phyloP scores from a whole-genome alignment of 1,140 invertebrate species.

The Caenorhabditis tropicalis region DNA sequence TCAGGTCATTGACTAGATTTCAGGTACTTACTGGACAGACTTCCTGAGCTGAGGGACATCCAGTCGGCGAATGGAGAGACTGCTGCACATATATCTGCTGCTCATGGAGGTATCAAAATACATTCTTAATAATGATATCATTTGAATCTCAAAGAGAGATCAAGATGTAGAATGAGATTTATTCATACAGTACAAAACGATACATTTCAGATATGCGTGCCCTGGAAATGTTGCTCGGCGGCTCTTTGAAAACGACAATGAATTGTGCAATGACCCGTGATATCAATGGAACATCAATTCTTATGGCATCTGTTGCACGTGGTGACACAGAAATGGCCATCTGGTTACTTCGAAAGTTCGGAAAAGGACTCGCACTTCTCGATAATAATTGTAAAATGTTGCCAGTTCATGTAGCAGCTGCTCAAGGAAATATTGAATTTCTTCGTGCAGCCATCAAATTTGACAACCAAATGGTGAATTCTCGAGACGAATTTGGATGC shows the following conservation, averaged over 20 bases:
- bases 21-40: slow-evolving; percentile 47
- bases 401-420: slow-evolving; percentile 58
- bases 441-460: slow-evolving; percentile 51
- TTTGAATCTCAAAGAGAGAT: not conserved
- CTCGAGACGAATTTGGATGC: slow-evolving; percentile 56
- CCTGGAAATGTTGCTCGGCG: slow-evolving; percentile 13
- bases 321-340: slow-evolving; percentile 56
- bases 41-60: slow-evolving; percentile 46
- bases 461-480: slow-evolving; percentile 58
- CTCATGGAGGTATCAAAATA: slow-evolving; percentile 19
- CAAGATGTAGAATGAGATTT: not conserved
- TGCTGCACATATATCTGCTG: slow-evolving; percentile 46
- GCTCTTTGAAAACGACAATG: not conserved
- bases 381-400: slow-evolving; percentile 52
- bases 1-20: slow-evolving; percentile 11
- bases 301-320: slow-evolving; percentile 57
- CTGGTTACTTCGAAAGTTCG: slow-evolving; percentile 56
- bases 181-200: not conserved
- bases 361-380: slow-evolving; percentile 54
- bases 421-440: slow-evolving; percentile 60
- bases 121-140: not conserved
- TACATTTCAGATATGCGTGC: not conserved
- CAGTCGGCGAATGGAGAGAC: slow-evolving; percentile 37
- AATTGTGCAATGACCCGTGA: slow-evolving; percentile 46
- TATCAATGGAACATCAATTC: slow-evolving; percentile 54